Conservation (phyloP, 2,888 invertebrate species). For the Caenorhabditis wallacei region DNA sequence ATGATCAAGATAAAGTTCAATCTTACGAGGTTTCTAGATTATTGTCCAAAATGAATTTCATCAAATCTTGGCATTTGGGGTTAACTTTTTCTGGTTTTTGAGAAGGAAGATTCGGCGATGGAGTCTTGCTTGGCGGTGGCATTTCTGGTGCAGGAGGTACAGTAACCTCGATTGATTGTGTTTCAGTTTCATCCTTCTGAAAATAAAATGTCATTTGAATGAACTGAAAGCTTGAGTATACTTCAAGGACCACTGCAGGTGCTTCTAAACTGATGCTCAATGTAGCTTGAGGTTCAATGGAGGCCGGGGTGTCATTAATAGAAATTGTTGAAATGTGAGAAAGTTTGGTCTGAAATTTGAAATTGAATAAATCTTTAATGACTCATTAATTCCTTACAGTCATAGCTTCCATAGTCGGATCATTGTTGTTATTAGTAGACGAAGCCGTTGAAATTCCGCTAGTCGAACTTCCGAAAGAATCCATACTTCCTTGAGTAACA, state of each 20-base stretch:
- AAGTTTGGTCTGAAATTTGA: slow-evolving; percentile 18
- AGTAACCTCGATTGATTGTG: slow-evolving; percentile 28
- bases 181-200: slow-evolving; percentile 36
- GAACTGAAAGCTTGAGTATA: neutral
- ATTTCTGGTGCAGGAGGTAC: slow-evolving; percentile 73
- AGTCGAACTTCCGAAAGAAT: slow-evolving; percentile 82
- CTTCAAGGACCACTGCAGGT: slow-evolving; percentile 48
- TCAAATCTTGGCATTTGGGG: slow-evolving; percentile 69
- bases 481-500: slow-evolving; percentile 70
- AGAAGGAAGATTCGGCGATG: slow-evolving; percentile 62
- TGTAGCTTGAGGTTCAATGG: slow-evolving; percentile 43
- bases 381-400: slow-evolving; percentile 2
- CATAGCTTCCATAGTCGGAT: slow-evolving; percentile 54
- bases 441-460: slow-evolving; percentile 81
- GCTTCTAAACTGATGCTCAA: slow-evolving; percentile 52
- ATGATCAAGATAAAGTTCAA: neutral
- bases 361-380: neutral
- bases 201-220: neutral
- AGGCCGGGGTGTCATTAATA: slow-evolving; percentile 55
- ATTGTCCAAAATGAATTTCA: slow-evolving; percentile 81
- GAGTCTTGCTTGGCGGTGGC: slow-evolving; percentile 68
- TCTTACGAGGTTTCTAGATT: slow-evolving; percentile 81
- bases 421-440: slow-evolving; percentile 61
- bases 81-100: slow-evolving; percentile 53
- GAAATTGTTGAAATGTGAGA: slow-evolving; percentile 68